Conservation (phyloP, 2,888 invertebrate species). For the Loripinus fragilis region DNA sequence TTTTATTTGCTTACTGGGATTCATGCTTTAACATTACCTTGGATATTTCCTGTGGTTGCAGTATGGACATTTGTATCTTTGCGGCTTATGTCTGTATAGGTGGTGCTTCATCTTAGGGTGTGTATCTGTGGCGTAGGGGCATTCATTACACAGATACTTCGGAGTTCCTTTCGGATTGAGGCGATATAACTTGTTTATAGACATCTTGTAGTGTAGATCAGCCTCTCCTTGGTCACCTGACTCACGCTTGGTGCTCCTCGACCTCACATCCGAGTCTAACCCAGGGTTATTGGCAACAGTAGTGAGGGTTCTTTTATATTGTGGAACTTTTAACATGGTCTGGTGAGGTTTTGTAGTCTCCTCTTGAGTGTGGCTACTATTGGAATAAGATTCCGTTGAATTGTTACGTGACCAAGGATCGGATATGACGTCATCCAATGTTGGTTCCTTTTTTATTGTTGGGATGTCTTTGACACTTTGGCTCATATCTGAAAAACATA, state of each 20-base stretch:
- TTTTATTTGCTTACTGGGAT: too few relatives aligned
- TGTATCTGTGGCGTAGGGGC: conserved; percentile 57
- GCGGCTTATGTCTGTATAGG: conserved; percentile 57
- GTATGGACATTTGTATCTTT: conserved; percentile 58
- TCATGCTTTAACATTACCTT: conserved; percentile 47
- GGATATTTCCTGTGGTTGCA: conserved; percentile 60
- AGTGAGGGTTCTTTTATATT: conserved; percentile 49
- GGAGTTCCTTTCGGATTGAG: conserved; percentile 54
- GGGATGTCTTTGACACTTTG: too few relatives aligned
- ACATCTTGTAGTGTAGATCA: conserved; percentile 48
- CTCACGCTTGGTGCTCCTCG: neutral
- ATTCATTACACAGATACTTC: conserved; percentile 58
- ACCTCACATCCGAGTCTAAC: neutral
- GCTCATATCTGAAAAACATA: too few relatives aligned
- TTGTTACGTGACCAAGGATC: neutral
- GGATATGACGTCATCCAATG: neutral
- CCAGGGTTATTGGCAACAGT: conserved; percentile 9
- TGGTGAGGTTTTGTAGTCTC: conserved; percentile 28
- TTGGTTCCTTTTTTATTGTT: neutral
- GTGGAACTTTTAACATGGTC: conserved; percentile 58
- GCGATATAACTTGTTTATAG: conserved; percentile 52
- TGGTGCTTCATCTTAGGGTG: conserved; percentile 63
- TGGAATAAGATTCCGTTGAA: neutral
- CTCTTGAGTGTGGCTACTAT: neutral
- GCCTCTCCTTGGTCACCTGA: neutral